Base-by-base conservation (phyloP, 2,113 vertebrate species). In the Sciurus niger region DNA sequence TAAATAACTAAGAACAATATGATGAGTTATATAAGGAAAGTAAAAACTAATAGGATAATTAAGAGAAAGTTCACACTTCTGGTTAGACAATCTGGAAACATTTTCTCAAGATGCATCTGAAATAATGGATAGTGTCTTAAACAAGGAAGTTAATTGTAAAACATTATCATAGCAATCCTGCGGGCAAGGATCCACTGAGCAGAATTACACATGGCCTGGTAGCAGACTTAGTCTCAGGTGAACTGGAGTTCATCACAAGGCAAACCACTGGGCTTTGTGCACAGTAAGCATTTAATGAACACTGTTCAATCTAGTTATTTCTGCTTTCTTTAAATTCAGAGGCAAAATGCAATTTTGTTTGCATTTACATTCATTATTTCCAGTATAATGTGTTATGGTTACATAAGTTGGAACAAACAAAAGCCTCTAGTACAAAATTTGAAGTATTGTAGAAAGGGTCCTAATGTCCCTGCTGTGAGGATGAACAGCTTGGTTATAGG, bases 401-500 rank as follows among this genome's bases (percentile, higher is more conserved):
- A n/a, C 22, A 89, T 46, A 90, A 87, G 55, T 87, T 78, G 25
- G 28, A 96, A 84, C 32, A 91, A 90, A 30, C 34, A 96, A 74
- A 90, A 88, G 89, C 34, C 16, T 94, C 65, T 80, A 32, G 40
- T 79, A 68, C n/a, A 95, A 68, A 97, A 90, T 73, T n/a, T 92
- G 60, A 53, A 91, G 89, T 13, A 80, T 24, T 60, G 1, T 43
- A 9, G 40, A 40, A 91, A 82, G 48, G 46, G 58, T 73, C 25
- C 24, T 58, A 7, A 20, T 76, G 18, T 63, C 65, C 40, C 40
- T 74, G 16, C 76, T 7, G 43, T 6, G 16, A 13, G 7, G n/a
- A 86, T 90, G 5, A 84, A 67, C 32, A 78, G 46, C 40, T 46
- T 37, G 24, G 28, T 51, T 12, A 46, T 2, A 48, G 7, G 24